These are phyloP conservation scores for Penaeus japonicus DNA, from an alignment of 1,140 invertebrate species.

Conservation along the genomic window DNA sequence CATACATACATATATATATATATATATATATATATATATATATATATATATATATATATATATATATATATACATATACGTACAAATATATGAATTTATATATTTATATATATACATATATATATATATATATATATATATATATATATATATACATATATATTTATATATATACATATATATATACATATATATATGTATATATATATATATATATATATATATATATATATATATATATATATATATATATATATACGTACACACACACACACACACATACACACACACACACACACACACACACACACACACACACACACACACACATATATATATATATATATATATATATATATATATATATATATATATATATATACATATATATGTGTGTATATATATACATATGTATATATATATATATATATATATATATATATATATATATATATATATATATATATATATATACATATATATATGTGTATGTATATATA, in stretches of 20 bases:
- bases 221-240: conserved; percentile 27
- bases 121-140: not conserved
- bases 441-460: not conserved
- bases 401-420: not conserved
- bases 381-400: not conserved
- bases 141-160: not conserved
- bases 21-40: not conserved
- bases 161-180: not conserved
- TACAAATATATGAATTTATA: too few species aligned
- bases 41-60: too few species aligned
- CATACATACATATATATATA: not conserved
- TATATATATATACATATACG: too few species aligned
- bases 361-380: too few species aligned
- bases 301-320: not conserved
- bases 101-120: not conserved
- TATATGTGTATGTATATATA: not conserved
- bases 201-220: conserved; percentile 21
- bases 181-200: conserved; percentile 11
- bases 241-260: not conserved
- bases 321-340: not conserved
- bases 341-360: not conserved
- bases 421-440: not conserved
- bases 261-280: too few species aligned
- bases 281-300: not conserved
- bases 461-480: not conserved